These are phyloP conservation scores for Epicampocera succincta DNA, from an alignment of 2,888 invertebrate species.

Conservation along the genomic window DNA sequence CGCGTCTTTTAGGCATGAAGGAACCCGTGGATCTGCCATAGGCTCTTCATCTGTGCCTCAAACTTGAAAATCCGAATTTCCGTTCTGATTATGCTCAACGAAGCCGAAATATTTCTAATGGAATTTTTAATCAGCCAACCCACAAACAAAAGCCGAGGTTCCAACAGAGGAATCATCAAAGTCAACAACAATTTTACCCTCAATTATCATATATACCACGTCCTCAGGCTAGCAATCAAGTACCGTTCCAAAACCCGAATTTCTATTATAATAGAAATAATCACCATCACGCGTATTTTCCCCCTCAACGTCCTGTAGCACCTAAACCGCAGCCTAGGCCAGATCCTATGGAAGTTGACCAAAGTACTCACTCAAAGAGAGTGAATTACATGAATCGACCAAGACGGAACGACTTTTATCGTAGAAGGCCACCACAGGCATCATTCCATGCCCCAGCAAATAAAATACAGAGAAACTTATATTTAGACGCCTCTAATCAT, in stretches of 20 bases:
- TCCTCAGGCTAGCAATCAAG: not conserved
- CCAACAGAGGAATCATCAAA: no score
- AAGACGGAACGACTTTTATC: not conserved
- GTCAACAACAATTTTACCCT: no score
- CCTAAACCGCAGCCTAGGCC: constrained; percentile 44
- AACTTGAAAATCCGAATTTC: no score
- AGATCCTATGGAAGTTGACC: constrained; percentile 37
- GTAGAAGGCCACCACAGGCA: constrained; percentile 21
- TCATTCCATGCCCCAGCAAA: not conserved
- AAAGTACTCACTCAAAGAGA: not conserved
- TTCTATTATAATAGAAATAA: not conserved
- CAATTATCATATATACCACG: no score
- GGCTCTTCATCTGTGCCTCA: no score
- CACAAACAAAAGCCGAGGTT: no score
- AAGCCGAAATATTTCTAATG: no score
- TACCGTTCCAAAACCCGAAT: not conserved
- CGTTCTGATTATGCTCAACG: no score
- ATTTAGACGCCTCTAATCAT: constrained; percentile 14
- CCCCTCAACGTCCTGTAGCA: constrained; percentile 13
- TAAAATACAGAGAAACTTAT: constrained; percentile 8
- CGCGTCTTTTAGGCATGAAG: no score
- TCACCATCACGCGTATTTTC: not conserved
- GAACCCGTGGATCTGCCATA: no score
- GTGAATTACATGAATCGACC: constrained; percentile 35
- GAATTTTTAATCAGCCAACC: no score